Percentiles rank a stretch among this genome's conserved stretches.
phyloP scores from a whole-genome alignment of 2,113 vertebrate species.

The Hepsetus odoe region DNA sequence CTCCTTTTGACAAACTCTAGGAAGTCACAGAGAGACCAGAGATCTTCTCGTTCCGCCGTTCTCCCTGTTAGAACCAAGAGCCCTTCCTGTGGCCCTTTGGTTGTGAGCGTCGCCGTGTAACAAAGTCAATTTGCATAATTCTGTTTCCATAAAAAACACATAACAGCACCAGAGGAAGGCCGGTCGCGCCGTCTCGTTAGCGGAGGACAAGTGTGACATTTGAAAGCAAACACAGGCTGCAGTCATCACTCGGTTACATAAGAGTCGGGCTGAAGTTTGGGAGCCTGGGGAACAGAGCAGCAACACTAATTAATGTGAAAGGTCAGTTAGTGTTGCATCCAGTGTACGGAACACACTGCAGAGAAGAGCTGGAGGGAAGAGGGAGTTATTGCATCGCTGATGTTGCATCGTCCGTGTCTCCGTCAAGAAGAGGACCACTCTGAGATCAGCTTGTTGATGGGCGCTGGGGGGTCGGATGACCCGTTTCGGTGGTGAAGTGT shows the following conservation, averaged over 20 bases:
- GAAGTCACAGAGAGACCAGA: too few relatives aligned
- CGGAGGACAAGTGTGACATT: slow-evolving; percentile 67
- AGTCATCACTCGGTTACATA: slow-evolving; percentile 69
- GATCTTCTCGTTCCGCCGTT: too few relatives aligned
- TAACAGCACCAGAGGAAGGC: slow-evolving; percentile 17
- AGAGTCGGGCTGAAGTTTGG: slow-evolving; percentile 59
- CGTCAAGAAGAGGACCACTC: background rate
- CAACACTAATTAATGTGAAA: slow-evolving; percentile 73
- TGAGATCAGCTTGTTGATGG: slow-evolving; percentile 36
- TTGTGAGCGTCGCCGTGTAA: background rate
- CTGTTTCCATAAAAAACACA: slow-evolving; percentile 47
- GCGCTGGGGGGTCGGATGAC: slow-evolving; percentile 22
- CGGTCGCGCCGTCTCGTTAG: slow-evolving; percentile 53
- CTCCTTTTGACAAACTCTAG: too few relatives aligned
- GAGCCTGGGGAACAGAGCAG: slow-evolving; percentile 64
- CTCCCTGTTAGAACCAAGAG: background rate
- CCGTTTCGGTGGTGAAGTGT: too few relatives aligned
- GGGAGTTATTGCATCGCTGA: slow-evolving; percentile 52
- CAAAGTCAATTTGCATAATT: slow-evolving; percentile 36
- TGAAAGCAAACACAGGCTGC: slow-evolving; percentile 62
- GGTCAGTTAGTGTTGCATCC: slow-evolving; percentile 67
- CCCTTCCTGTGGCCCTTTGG: background rate
- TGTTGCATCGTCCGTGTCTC: slow-evolving; percentile 1
- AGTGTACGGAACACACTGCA: slow-evolving; percentile 44
- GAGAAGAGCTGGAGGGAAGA: slow-evolving; percentile 57